Percentiles rank a stretch among this genome's conserved stretches.
phyloP scores from a whole-genome alignment of 2,888 invertebrate species.

The Conops quadrifasciatus region DNA sequence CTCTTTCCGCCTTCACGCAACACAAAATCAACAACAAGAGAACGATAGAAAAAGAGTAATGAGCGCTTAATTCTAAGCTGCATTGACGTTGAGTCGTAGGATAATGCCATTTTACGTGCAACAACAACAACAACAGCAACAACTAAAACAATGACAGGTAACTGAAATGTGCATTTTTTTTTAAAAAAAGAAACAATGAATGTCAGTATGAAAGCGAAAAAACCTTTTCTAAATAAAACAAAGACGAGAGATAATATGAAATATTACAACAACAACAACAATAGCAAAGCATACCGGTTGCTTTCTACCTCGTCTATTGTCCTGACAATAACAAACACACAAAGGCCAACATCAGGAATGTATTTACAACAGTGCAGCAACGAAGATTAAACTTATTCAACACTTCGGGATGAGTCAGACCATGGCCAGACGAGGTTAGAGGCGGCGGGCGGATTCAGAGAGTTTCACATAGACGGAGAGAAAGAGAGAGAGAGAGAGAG shows the following conservation, averaged over 20 bases:
- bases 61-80: too few relatives aligned
- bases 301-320: conserved; percentile 21
- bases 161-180: not conserved
- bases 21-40: too few relatives aligned
- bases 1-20: too few relatives aligned
- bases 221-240: not conserved
- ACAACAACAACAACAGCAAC: not conserved
- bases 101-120: too few relatives aligned
- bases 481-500: not conserved
- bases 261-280: conserved; percentile 15
- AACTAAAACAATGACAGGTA: not conserved
- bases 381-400: conserved; percentile 8
- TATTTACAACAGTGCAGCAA: not conserved
- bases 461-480: too few relatives aligned
- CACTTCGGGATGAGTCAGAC: not conserved
- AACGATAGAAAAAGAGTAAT: too few relatives aligned
- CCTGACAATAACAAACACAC: not conserved
- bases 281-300: conserved; percentile 13
- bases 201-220: not conserved
- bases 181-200: not conserved
- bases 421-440: not conserved
- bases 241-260: not conserved
- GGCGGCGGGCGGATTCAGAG: not conserved
- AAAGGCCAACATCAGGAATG: not conserved
- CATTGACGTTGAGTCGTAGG: too few relatives aligned